Conservation (phyloP, 2,113 vertebrate genomes). For the Microcebus jonahi region DNA sequence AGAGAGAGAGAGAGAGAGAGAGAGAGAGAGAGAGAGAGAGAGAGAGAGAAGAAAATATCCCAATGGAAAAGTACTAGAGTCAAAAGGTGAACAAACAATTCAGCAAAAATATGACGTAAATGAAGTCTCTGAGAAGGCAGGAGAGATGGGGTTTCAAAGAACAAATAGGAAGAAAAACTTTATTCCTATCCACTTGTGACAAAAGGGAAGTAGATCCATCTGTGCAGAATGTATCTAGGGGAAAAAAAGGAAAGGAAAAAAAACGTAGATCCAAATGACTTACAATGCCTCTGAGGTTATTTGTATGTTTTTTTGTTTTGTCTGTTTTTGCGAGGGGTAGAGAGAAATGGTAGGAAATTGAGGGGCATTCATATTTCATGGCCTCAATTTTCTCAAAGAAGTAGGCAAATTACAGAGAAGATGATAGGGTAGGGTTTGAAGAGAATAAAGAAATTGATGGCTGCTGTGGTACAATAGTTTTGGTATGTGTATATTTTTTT, state of each 20-base stretch:
- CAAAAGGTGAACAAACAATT: conserved; percentile 8
- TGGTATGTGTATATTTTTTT: too few species aligned
- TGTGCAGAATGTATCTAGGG: too few species aligned
- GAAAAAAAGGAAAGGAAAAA: not conserved
- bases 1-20: not conserved
- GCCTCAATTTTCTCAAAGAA: not conserved
- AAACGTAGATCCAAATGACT: not conserved
- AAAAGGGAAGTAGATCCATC: not conserved
- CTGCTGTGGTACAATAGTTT: not conserved
- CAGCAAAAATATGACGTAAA: not conserved
- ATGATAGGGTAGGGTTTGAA: not conserved
- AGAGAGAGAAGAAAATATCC: not conserved
- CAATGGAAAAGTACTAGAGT: not conserved
- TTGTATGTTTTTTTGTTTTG: not conserved
- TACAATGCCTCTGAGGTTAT: not conserved
- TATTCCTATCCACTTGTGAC: not conserved
- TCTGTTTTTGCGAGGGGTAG: too few species aligned
- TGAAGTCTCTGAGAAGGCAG: not conserved
- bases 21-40: too few species aligned
- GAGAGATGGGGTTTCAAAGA: not conserved
- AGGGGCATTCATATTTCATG: not conserved
- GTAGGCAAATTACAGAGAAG: not conserved
- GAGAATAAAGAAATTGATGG: not conserved
- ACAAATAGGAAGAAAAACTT: not conserved
- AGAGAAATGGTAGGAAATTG: not conserved